Percentiles rank a stretch among this genome's conserved stretches.
Evolutionary conservation across 2,888 invertebrate species (phyloP).

Genomic region (Drosophila infuscata): DNA sequence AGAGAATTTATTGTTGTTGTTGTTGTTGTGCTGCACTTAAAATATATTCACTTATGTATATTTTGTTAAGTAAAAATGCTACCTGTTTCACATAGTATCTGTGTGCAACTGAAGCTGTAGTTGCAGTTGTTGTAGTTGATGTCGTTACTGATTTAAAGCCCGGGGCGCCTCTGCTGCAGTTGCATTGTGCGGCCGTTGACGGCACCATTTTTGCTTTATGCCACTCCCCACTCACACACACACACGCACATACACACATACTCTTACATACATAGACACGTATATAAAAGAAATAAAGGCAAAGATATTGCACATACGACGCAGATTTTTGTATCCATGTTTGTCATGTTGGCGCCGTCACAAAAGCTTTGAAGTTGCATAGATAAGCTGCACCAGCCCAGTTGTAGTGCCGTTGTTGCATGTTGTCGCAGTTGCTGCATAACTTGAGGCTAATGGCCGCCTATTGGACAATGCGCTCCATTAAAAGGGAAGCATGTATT

Average conservation of each 20-base stretch:
- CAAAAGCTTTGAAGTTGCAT: slow-evolving; percentile 79
- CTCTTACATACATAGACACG: neutral
- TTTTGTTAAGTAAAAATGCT: slow-evolving; percentile 53
- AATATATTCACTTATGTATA: slow-evolving; percentile 65
- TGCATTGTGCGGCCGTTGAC: slow-evolving; percentile 63
- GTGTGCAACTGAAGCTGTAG: slow-evolving; percentile 18
- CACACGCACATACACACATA: slow-evolving; percentile 11
- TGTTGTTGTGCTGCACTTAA: slow-evolving; percentile 58
- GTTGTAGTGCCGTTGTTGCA: slow-evolving; percentile 21
- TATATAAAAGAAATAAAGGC: slow-evolving; percentile 34
- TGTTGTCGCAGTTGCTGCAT: slow-evolving; percentile 54
- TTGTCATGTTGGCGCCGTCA: slow-evolving; percentile 57
- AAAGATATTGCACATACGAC: slow-evolving; percentile 77
- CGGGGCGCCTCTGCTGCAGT: slow-evolving; percentile 19
- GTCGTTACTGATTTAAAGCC: slow-evolving; percentile 20
- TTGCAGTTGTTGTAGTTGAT: slow-evolving; percentile 38
- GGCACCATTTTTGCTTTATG: slow-evolving; percentile 75
- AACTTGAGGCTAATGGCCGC: slow-evolving; percentile 68
- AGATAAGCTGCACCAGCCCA: slow-evolving; percentile 47
- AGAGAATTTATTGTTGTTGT: slow-evolving; percentile 28
- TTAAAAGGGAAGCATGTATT: slow-evolving; percentile 34
- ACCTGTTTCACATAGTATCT: slow-evolving; percentile 41
- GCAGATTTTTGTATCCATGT: slow-evolving; percentile 57
- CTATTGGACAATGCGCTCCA: slow-evolving; percentile 52
- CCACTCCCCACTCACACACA: slow-evolving; percentile 7